phyloP scores from a whole-genome alignment of 2,113 vertebrate genomes.

The Osmerus mordax region DNA sequence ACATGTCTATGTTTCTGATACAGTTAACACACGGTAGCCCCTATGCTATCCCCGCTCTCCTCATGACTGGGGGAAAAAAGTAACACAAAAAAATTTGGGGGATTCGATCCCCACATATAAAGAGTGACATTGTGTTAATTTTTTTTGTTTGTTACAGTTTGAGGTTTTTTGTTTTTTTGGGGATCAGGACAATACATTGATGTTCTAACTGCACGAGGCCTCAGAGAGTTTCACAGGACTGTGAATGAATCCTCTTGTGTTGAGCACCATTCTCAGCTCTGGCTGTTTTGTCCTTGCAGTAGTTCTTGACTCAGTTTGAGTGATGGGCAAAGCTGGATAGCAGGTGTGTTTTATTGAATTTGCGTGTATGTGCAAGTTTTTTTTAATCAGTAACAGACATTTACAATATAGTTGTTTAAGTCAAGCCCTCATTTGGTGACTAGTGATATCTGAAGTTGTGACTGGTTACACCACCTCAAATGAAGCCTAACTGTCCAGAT shows the following conservation, averaged over 20 bases:
- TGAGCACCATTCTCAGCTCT: slow-evolving; percentile 46
- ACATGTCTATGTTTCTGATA: slow-evolving; percentile 59
- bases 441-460: slow-evolving; percentile 57
- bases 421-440: slow-evolving; percentile 50
- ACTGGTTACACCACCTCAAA: slow-evolving; percentile 62
- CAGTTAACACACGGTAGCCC: slow-evolving; percentile 50
- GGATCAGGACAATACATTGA: slow-evolving; percentile 31
- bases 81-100: slow-evolving; percentile 38
- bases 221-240: slow-evolving; percentile 41
- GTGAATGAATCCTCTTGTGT: slow-evolving; percentile 42
- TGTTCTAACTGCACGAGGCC: slow-evolving; percentile 41
- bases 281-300: slow-evolving; percentile 58
- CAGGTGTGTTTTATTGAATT: slow-evolving; percentile 33
- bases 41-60: slow-evolving; percentile 27
- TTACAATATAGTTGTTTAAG: slow-evolving; percentile 40
- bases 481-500: slow-evolving; percentile 59
- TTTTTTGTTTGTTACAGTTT: slow-evolving; percentile 48
- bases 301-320: slow-evolving; percentile 67
- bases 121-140: slow-evolving; percentile 62
- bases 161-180: slow-evolving; percentile 30
- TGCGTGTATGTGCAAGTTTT: slow-evolving; percentile 53
- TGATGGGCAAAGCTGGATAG: slow-evolving; percentile 39
- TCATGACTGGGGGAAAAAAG: slow-evolving; percentile 41
- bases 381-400: slow-evolving; percentile 29
- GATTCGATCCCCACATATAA: slow-evolving; percentile 50